phyloP scores from a whole-genome alignment of 2,888 invertebrate species.

The Tetranychus truncatus region DNA sequence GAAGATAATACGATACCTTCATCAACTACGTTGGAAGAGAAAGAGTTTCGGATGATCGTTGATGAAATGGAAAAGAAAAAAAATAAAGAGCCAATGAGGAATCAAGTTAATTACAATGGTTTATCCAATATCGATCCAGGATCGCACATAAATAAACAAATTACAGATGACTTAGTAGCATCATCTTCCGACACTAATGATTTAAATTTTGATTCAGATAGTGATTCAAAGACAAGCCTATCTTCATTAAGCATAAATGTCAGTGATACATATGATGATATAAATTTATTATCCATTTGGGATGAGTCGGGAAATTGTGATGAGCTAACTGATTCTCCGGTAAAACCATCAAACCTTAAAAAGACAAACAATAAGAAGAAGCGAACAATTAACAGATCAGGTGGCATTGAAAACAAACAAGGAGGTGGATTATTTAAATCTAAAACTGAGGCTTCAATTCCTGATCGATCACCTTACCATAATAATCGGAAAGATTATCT shows the following conservation, averaged over 20 bases:
- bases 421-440: background rate
- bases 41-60: background rate
- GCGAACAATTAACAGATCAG: background rate
- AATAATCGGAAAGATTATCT: background rate
- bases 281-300: slow-evolving; percentile 7
- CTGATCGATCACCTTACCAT: background rate
- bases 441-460: background rate
- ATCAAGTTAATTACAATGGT: background rate
- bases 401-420: background rate
- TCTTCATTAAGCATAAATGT: slow-evolving; percentile 9
- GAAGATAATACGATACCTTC: background rate
- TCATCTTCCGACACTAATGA: background rate
- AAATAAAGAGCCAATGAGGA: background rate
- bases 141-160: no score
- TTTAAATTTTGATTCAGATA: background rate
- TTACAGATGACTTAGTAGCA: no score
- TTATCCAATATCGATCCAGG: background rate
- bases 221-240: slow-evolving; percentile 2
- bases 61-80: slow-evolving; percentile 5
- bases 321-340: background rate
- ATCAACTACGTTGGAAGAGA: background rate
- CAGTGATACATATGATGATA: slow-evolving; percentile 8
- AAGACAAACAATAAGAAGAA: background rate
- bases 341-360: background rate
- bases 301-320: slow-evolving; percentile 5